phyloP scores from a whole-genome alignment of 1,140 invertebrate species.

The Halictus rubicundus region DNA sequence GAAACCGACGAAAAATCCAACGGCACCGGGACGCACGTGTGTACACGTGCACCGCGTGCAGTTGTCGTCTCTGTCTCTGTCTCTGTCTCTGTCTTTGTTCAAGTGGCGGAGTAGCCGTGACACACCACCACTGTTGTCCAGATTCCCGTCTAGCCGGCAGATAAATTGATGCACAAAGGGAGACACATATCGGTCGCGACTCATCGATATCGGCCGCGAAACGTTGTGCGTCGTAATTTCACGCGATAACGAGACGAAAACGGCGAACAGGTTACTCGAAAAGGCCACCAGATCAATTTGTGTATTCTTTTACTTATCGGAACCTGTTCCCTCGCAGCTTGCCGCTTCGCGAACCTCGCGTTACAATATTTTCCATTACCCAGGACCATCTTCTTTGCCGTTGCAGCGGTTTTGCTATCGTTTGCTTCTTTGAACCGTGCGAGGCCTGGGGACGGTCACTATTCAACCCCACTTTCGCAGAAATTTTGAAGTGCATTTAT shows the following conservation, averaged over 20 bases:
- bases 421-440: too few species aligned
- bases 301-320: not conserved
- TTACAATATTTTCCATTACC: too few species aligned
- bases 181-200: conserved; percentile 18
- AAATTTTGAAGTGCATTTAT: too few species aligned
- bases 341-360: not conserved
- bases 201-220: conserved; percentile 26
- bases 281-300: conserved; percentile 12
- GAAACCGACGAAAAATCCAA: conserved; percentile 44
- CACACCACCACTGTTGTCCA: too few species aligned
- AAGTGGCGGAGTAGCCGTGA: not conserved
- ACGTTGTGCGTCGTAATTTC: conserved; percentile 29
- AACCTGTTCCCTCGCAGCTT: not conserved
- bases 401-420: too few species aligned
- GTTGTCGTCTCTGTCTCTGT: too few species aligned
- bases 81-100: not conserved
- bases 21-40: not conserved
- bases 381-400: too few species aligned
- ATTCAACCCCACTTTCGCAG: too few species aligned
- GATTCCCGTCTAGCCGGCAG: conserved; percentile 11
- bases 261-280: not conserved
- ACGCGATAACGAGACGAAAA: conserved; percentile 21
- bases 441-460: too few species aligned
- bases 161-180: conserved; percentile 25
- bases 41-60: not conserved